Percentiles rank a stretch among this genome's conserved stretches.
These are phyloP conservation scores for Drosophila tristis DNA, from an alignment of 1,140 invertebrate genomes.

Conservation along the genomic window DNA sequence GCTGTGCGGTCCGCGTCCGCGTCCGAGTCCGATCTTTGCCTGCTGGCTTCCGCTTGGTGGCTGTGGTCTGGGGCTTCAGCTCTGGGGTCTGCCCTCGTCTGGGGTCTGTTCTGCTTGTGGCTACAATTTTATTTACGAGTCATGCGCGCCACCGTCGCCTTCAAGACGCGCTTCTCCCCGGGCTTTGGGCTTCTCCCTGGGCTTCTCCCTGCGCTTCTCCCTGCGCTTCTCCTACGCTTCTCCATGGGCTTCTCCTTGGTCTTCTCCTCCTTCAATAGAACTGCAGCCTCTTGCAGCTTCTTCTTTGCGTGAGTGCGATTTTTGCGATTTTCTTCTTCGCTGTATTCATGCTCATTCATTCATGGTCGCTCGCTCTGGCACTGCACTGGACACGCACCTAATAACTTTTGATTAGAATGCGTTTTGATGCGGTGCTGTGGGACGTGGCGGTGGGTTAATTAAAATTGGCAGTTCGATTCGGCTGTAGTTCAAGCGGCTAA, in stretches of 20 bases:
- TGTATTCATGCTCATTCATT: slow-evolving; percentile 74
- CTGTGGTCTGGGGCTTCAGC: slow-evolving; percentile 21
- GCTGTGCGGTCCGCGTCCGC: slow-evolving; percentile 55
- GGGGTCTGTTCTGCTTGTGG: slow-evolving; percentile 49
- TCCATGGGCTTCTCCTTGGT: too few relatives aligned
- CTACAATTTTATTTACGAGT: slow-evolving; percentile 83
- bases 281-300: neutral
- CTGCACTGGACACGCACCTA: slow-evolving; percentile 66
- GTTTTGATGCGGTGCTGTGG: neutral
- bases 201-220: too few relatives aligned
- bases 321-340: slow-evolving; percentile 7
- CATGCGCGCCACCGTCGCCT: slow-evolving; percentile 72
- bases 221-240: too few relatives aligned
- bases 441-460: slow-evolving; percentile 57
- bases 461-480: slow-evolving; percentile 32
- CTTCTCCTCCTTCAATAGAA: slow-evolving; percentile 1
- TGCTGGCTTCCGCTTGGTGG: slow-evolving; percentile 61
- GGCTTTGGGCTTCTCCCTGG: too few relatives aligned
- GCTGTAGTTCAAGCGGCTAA: neutral
- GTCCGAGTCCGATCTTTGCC: slow-evolving; percentile 49
- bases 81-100: neutral
- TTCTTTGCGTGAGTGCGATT: slow-evolving; percentile 59
- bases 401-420: slow-evolving; percentile 70
- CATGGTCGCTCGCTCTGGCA: slow-evolving; percentile 44
- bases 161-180: slow-evolving; percentile 33